Evolutionary conservation across 2,888 invertebrate species (phyloP).

Genomic region (Amblyjoppa proteus): DNA sequence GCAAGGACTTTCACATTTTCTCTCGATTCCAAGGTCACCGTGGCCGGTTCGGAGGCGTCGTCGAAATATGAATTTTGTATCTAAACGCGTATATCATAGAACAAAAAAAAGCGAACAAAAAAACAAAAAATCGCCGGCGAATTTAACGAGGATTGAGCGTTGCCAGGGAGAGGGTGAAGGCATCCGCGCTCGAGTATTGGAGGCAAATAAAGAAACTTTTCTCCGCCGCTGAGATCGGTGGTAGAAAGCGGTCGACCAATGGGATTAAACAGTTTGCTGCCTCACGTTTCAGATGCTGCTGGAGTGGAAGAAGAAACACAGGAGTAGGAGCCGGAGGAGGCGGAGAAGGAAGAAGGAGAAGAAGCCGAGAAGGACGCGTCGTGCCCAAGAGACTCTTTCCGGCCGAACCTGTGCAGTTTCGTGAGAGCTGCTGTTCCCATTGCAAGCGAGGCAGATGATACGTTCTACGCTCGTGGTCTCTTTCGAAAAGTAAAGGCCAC

Average conservation of each 20-base stretch:
- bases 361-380: conserved; percentile 36
- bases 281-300: conserved; percentile 68
- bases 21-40: conserved; percentile 22
- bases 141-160: not conserved
- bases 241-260: conserved; percentile 84
- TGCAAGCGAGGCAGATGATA: conserved; percentile 58
- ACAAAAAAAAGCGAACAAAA: not conserved
- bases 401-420: conserved; percentile 35
- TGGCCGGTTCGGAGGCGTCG: not conserved
- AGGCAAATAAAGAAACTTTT: conserved; percentile 72
- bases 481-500: conserved; percentile 44
- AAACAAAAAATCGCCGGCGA: not conserved
- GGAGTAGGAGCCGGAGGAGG: conserved; percentile 45
- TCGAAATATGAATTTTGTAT: not conserved
- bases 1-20: conserved; percentile 55
- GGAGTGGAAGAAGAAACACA: conserved; percentile 36
- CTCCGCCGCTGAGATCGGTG: conserved; percentile 70
- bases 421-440: conserved; percentile 68
- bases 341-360: conserved; percentile 13
- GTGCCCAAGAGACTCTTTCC: conserved; percentile 31
- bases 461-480: conserved; percentile 44
- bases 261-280: conserved; percentile 71
- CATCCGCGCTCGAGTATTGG: conserved; percentile 18
- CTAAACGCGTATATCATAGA: not conserved
- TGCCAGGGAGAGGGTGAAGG: conserved; percentile 6